Conservation (phyloP, 2,797 vertebrate genomes). For the Poeciliopsis presidionis region DNA sequence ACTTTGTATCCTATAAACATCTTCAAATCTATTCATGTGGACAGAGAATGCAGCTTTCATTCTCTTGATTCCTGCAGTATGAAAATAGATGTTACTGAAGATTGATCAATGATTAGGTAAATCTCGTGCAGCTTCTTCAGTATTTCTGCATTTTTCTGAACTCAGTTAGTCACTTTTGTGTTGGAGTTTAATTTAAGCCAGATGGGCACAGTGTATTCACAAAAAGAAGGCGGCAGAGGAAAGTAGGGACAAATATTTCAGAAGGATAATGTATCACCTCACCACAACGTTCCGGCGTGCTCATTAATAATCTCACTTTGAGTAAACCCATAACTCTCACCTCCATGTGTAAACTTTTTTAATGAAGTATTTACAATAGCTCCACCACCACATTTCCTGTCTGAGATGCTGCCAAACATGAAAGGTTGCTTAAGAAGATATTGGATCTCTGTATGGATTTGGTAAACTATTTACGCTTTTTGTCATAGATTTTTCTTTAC, state of each 20-base stretch:
- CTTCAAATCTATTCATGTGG: neutral
- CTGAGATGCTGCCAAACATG: conserved; percentile 45
- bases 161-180: conserved; percentile 12
- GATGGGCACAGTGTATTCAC: conserved; percentile 29
- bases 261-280: conserved; percentile 30
- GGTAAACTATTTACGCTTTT: conserved; percentile 38
- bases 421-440: conserved; percentile 54
- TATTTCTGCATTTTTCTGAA: conserved; percentile 5
- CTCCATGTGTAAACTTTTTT: conserved; percentile 66
- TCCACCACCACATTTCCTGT: conserved; percentile 39
- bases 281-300: conserved; percentile 15
- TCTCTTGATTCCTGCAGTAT: conserved; percentile 9
- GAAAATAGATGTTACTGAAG: conserved; percentile 6
- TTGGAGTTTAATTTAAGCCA: conserved; percentile 19
- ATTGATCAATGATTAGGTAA: conserved; percentile 12
- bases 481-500: conserved; percentile 17
- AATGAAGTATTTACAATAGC: conserved; percentile 70
- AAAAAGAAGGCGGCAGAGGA: conserved; percentile 11
- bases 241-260: conserved; percentile 34
- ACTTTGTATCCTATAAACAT: neutral
- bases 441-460: conserved; percentile 40
- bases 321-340: conserved; percentile 68
- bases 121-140: conserved; percentile 17
- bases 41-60: neutral
- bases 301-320: conserved; percentile 38